Evolutionary conservation across 2,888 invertebrate genomes (phyloP).

Genomic region (Chloroclysta siterata): DNA sequence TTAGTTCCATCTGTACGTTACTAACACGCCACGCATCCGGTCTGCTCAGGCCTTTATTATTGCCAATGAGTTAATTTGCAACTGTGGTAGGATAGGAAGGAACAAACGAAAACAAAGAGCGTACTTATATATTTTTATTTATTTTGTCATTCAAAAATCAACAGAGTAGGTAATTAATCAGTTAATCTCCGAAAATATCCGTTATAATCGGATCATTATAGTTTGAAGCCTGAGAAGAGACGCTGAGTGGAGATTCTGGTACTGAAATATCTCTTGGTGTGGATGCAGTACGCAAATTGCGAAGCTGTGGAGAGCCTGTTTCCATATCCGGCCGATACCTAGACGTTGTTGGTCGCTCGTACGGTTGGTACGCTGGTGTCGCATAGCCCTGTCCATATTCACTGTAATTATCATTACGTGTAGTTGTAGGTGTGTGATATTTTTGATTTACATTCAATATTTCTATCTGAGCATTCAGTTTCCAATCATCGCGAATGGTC

Average conservation of each 20-base stretch:
- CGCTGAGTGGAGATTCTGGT: slow-evolving; percentile 32
- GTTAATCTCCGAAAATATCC: slow-evolving; percentile 37
- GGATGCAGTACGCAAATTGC: slow-evolving; percentile 33
- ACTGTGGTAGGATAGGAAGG: not conserved
- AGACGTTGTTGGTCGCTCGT: slow-evolving; percentile 31
- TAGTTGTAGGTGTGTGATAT: slow-evolving; percentile 33
- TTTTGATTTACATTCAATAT: slow-evolving; percentile 42
- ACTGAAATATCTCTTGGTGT: slow-evolving; percentile 39
- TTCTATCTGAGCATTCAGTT: slow-evolving; percentile 41
- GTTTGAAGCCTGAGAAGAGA: slow-evolving; percentile 37
- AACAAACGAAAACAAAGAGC: not conserved
- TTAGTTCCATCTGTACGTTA: slow-evolving; percentile 1
- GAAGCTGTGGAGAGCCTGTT: slow-evolving; percentile 34
- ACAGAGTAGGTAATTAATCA: slow-evolving; percentile 34
- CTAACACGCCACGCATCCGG: not conserved
- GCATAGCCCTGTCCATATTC: slow-evolving; percentile 39
- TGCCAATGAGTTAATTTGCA: too few species aligned
- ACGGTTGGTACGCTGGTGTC: slow-evolving; percentile 21
- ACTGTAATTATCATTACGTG: slow-evolving; percentile 35
- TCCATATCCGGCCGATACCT: slow-evolving; percentile 29
- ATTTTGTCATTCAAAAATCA: slow-evolving; percentile 34
- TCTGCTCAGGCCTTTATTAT: slow-evolving; percentile 2
- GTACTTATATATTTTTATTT: slow-evolving; percentile 28
- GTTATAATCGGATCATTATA: slow-evolving; percentile 38
- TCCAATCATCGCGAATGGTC: slow-evolving; percentile 41